A percentile compares a stretch with the other conserved stretches of the same genome.
Evolutionary conservation across 2,113 vertebrate genomes (phyloP).

Genomic region (Microcebus tavaratra): DNA sequence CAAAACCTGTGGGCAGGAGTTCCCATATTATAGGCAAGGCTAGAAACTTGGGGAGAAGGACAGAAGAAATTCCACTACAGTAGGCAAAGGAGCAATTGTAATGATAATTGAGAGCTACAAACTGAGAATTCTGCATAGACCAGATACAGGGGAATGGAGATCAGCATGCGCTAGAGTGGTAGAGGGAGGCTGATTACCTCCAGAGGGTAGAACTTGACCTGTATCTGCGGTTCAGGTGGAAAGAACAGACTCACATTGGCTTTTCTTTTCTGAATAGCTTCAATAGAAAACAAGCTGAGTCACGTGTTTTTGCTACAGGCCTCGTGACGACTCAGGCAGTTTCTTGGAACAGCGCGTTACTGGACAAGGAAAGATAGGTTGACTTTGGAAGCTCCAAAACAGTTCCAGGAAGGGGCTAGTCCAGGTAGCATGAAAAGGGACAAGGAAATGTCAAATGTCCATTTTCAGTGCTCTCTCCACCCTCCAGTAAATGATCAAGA

Average conservation of each 20-base stretch:
- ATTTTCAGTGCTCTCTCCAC: neutral
- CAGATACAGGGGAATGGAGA: neutral
- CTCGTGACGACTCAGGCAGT: neutral
- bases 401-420: neutral
- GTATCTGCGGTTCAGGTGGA: neutral
- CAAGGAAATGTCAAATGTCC: neutral
- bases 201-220: neutral
- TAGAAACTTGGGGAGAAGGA: neutral
- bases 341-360: neutral
- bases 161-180: neutral
- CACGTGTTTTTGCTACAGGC: neutral
- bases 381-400: neutral
- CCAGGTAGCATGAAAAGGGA: neutral
- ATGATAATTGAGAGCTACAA: neutral
- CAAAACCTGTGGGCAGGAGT: neutral
- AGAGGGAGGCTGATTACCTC: neutral
- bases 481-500: neutral
- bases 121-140: neutral
- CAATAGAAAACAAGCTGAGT: neutral
- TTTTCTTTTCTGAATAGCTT: neutral
- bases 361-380: neutral
- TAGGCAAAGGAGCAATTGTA: neutral
- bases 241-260: neutral
- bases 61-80: neutral
- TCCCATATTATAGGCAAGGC: neutral